phyloP scores from a whole-genome alignment of 2,888 invertebrate species.

The Stratiomys singularior region DNA sequence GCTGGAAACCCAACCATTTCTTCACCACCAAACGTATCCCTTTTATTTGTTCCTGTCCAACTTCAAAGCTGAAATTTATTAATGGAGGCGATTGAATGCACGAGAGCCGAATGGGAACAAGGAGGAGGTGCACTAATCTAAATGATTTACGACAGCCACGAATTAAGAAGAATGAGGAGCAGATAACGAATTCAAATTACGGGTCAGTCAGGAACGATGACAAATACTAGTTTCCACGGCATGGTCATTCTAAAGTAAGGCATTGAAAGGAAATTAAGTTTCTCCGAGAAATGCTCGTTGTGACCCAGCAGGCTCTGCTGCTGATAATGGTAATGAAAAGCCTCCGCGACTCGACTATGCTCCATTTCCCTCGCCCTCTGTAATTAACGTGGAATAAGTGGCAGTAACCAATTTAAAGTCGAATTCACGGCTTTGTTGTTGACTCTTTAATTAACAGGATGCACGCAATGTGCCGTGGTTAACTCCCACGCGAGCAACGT shows the following conservation, averaged over 20 bases:
- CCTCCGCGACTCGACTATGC: background rate
- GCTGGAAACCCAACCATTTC: conserved; percentile 5
- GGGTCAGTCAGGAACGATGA: conserved; percentile 44
- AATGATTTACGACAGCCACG: conserved; percentile 41
- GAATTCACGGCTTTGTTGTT: conserved; percentile 36
- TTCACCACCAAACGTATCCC: background rate
- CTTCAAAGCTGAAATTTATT: conserved; percentile 17
- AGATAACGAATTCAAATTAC: conserved; percentile 47
- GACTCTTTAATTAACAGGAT: conserved; percentile 38
- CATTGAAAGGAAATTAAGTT: conserved; percentile 26
- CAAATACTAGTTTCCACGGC: conserved; percentile 21
- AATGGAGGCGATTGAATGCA: background rate
- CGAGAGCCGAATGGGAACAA: conserved; percentile 5
- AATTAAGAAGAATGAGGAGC: conserved; percentile 37
- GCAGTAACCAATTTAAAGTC: conserved; percentile 37
- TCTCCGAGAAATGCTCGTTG: background rate
- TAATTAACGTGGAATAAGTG: conserved; percentile 31
- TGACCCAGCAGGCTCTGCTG: background rate
- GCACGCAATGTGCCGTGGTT: conserved; percentile 39
- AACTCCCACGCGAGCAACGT: conserved; percentile 6
- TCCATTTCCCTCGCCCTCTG: conserved; percentile 14
- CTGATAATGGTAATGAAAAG: conserved; percentile 29
- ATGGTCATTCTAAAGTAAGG: background rate
- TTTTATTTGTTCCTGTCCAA: background rate
- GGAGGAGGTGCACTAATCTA: conserved; percentile 39